These are phyloP conservation scores for Atractosteus spatula DNA, from an alignment of 2,113 vertebrate species.

Conservation along the genomic window DNA sequence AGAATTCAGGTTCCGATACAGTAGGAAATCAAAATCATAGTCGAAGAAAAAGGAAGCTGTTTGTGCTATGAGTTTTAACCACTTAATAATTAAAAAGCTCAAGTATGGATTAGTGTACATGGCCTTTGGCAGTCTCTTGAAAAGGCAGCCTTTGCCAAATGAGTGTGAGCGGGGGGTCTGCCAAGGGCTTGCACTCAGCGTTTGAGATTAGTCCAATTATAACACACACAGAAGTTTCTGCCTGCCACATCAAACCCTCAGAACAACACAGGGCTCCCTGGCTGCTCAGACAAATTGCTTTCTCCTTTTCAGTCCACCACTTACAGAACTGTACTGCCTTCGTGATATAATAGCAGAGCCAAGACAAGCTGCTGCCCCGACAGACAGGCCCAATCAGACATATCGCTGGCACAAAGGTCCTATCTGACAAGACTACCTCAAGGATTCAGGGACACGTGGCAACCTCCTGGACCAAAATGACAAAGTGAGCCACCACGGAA, in stretches of 20 bases:
- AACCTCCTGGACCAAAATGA: constrained; percentile 30
- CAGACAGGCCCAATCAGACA: not conserved
- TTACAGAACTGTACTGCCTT: no score
- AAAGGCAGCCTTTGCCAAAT: not conserved
- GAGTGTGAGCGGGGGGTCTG: not conserved
- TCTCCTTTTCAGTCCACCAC: no score
- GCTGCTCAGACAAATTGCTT: not conserved
- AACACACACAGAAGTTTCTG: not conserved
- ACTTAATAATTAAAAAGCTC: not conserved
- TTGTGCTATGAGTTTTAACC: constrained; percentile 20
- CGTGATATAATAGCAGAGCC: no score
- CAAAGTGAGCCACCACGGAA: constrained; percentile 26
- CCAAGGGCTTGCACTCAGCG: not conserved
- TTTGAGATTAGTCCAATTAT: constrained; percentile 7
- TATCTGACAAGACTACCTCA: not conserved
- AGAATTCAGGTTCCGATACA: no score
- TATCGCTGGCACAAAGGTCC: not conserved
- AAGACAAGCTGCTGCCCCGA: no score
- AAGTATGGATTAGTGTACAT: not conserved
- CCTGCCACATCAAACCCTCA: not conserved
- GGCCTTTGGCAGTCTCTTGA: constrained; percentile 1
- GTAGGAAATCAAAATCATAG: no score
- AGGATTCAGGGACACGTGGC: constrained; percentile 2
- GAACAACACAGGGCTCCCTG: not conserved
- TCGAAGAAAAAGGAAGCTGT: no score